Conservation (phyloP, 1,140 invertebrate genomes). For the Rhopalosiphum padi region DNA sequence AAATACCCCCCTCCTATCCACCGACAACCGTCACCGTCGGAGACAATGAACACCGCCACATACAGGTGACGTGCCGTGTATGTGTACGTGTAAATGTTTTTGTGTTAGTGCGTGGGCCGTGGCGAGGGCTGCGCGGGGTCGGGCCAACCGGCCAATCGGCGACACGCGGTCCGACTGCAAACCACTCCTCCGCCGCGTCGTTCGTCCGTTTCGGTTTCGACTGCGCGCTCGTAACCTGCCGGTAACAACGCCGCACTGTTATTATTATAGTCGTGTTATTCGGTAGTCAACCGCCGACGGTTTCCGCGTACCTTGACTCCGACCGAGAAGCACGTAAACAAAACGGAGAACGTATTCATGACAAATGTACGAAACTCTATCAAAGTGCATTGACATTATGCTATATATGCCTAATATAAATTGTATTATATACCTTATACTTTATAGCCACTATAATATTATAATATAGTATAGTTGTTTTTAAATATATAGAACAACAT, state of each 20-base stretch:
- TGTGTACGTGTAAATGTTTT: background rate
- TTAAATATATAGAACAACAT: no score
- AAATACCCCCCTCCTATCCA: background rate
- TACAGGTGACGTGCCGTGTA: conserved; percentile 27
- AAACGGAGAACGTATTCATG: background rate
- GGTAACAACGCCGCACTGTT: background rate
- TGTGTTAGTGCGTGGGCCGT: conserved; percentile 17
- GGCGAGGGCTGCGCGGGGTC: conserved; percentile 29
- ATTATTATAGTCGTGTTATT: background rate
- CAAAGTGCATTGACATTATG: background rate
- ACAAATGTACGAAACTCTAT: background rate
- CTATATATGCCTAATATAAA: background rate
- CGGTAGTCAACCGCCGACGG: background rate
- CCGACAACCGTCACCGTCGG: background rate
- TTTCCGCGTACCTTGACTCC: no score
- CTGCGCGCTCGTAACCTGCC: background rate
- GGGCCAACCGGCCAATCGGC: conserved; percentile 37
- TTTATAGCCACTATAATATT: background rate
- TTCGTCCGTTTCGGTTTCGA: conserved; percentile 51
- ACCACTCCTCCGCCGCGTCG: conserved; percentile 44
- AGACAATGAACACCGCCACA: background rate
- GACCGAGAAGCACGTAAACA: background rate
- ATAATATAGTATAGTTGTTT: no score
- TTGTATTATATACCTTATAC: background rate
- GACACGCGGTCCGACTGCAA: conserved; percentile 39